Base-by-base conservation (phyloP, 2,888 invertebrate species). In the Taenaris catops region DNA sequence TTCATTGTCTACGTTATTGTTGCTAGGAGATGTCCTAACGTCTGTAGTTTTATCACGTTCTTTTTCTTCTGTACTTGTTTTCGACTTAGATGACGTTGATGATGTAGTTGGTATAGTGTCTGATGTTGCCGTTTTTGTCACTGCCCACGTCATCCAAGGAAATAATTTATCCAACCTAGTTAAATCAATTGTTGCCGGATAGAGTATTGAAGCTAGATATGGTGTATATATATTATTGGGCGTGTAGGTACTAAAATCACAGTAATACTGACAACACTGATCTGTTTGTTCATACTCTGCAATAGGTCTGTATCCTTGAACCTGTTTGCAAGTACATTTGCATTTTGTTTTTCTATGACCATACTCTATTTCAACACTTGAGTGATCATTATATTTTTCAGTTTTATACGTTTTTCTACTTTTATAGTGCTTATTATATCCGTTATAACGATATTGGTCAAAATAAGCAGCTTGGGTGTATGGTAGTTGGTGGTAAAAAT, bases 301-400 rank as follows among this genome's bases (percentile, higher is more conserved):
- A 17, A 16, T 4, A n/a, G 7, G 18, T 11, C 28, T 8, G 29
- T 16, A 0, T 31, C 14, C n/a, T n/a, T 20, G 8, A 8, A 31
- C 32, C 8, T 24, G 5, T 24, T 27, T 37, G 35, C 53, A 52
- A 6, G 46, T 40, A 19, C 44, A 49, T 34, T 42, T 40, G 23
- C 45, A 46, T 8, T 44, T 41, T 5, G 29, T 11, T 17, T 16
- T 25, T 7, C 28, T 32, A 14, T 7, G 2, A 9, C 8, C 25
- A 28, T 37, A 2, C 27, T 41, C 28, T 7, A 35, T 4, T 21
- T 41, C 34, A 14, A 25, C 19, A 16, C 34, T 28, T 4, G 33
- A 32, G 2, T n/a, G n/a, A n/a, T n/a, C n/a, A n/a, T n/a, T n/a
- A n/a, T n/a, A n/a, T n/a, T n/a, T n/a, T n/a, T n/a, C n/a, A n/a